Evolutionary conservation across 2,888 invertebrate genomes (phyloP).

Genomic region (Rambutsinella grinnellia): DNA sequence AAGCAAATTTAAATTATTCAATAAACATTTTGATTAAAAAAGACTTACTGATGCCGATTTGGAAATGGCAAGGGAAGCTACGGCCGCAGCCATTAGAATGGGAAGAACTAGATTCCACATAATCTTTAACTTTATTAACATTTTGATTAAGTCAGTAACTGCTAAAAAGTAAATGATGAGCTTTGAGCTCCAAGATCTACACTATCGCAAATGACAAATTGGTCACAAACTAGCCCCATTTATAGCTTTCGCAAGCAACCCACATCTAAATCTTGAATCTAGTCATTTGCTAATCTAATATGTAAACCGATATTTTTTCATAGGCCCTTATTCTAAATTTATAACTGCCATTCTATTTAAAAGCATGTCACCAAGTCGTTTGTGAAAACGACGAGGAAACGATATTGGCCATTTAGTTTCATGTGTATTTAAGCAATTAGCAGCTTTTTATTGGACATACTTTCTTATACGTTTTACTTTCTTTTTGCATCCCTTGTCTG

Average conservation of each 20-base stretch:
- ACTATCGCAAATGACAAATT: no score
- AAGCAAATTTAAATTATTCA: no score
- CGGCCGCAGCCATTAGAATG: neutral
- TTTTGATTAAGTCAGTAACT: no score
- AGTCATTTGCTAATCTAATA: slow-evolving; percentile 16
- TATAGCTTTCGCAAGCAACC: slow-evolving; percentile 35
- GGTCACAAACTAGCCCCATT: slow-evolving; percentile 22
- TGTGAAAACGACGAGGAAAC: neutral
- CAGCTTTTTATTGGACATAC: slow-evolving; percentile 5
- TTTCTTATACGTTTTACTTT: no score
- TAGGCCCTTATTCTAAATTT: no score
- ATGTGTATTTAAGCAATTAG: slow-evolving; percentile 3
- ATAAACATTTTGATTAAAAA: neutral
- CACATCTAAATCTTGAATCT: slow-evolving; percentile 26
- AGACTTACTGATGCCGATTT: slow-evolving; percentile 7
- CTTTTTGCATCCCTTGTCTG: no score
- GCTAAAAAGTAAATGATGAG: no score
- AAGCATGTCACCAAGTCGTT: no score
- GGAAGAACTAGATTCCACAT: neutral
- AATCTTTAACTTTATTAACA: neutral
- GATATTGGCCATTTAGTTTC: neutral
- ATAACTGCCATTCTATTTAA: no score
- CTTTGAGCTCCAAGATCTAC: no score
- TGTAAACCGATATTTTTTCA: no score
- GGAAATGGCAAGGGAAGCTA: slow-evolving; percentile 6